Conservation (phyloP, 1,140 invertebrate genomes). For the Aphaenogaster ashmeadi region DNA sequence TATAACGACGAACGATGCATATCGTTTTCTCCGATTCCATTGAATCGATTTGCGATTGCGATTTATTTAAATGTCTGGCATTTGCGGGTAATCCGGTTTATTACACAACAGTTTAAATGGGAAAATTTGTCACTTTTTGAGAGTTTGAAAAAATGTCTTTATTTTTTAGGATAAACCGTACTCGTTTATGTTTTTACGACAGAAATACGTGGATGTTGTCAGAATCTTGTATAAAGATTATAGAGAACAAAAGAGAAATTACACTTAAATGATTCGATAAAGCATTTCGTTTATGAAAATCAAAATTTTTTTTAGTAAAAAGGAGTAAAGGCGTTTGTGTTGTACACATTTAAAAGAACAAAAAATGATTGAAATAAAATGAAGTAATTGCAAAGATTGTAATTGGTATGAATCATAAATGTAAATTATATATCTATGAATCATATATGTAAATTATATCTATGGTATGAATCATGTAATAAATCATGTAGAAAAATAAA, state of each 20-base stretch:
- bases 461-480: not conserved
- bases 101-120: not conserved
- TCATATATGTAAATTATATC: too few relatives aligned
- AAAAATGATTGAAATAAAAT: not conserved
- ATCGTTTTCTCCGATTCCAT: not conserved
- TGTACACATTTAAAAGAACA: not conserved
- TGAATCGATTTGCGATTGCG: not conserved
- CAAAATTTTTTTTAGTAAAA: not conserved
- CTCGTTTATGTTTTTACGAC: not conserved
- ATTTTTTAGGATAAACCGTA: not conserved
- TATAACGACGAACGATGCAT: not conserved
- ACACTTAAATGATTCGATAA: not conserved
- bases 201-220: not conserved
- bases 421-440: too few relatives aligned
- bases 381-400: not conserved
- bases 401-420: not conserved
- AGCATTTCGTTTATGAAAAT: not conserved
- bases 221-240: not conserved
- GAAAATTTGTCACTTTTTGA: not conserved
- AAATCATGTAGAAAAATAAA: constrained; percentile 20
- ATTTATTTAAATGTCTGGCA: not conserved
- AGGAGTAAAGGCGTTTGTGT: not conserved
- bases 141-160: not conserved
- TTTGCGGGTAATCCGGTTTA: not conserved
- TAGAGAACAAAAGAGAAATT: not conserved